phyloP scores from a whole-genome alignment of 2,797 vertebrate species.

The Trachops cirrhosus region DNA sequence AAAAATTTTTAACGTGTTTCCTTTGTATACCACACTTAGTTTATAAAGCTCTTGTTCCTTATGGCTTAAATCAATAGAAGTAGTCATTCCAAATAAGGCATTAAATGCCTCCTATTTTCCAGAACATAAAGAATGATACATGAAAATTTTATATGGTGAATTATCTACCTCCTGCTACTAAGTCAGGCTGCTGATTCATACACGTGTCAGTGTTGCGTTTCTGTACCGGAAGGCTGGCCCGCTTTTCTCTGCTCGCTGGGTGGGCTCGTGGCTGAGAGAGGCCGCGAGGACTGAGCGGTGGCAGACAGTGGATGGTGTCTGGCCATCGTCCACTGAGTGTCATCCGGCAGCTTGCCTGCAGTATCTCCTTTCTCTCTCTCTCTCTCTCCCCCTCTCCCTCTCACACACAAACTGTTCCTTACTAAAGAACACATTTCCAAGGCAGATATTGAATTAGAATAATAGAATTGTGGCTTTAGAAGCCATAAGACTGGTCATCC shows the following conservation, averaged over 20 bases:
- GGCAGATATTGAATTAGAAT: slow-evolving; percentile 25
- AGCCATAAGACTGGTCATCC: not conserved
- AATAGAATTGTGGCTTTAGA: not conserved
- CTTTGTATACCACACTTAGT: not conserved
- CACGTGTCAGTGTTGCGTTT: not conserved
- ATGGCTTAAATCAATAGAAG: not conserved
- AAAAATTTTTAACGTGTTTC: not conserved
- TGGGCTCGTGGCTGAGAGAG: not conserved
- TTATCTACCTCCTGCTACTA: not conserved
- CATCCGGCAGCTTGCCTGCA: too few relatives aligned
- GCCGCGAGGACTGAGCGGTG: not conserved
- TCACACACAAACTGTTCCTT: not conserved
- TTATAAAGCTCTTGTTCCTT: not conserved
- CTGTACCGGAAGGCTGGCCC: not conserved
- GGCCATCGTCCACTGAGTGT: not conserved
- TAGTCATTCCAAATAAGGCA: not conserved
- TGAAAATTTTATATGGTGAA: not conserved
- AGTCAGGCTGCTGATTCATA: not conserved
- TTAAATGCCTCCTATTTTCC: not conserved
- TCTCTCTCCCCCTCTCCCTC: too few relatives aligned
- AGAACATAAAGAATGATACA: not conserved
- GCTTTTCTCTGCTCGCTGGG: not conserved
- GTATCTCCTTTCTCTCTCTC: not conserved
- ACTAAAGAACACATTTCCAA: not conserved
- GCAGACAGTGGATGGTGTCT: not conserved